Evolutionary conservation across 2,113 vertebrate species (phyloP).

Genomic region (Cavia porcellus): DNA sequence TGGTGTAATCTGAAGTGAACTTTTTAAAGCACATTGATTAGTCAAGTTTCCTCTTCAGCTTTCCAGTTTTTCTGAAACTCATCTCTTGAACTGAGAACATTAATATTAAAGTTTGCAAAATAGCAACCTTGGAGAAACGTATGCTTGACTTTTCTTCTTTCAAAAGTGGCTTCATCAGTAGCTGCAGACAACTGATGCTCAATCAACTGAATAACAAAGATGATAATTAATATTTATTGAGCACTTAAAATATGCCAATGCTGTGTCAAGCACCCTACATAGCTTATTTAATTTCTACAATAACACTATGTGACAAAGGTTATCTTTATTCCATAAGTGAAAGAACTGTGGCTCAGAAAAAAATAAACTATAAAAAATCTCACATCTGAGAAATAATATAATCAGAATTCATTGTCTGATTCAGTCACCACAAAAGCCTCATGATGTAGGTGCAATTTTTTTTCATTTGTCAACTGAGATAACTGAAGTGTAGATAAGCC

Average conservation of each 20-base stretch:
- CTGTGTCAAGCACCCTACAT: background rate
- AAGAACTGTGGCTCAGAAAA: background rate
- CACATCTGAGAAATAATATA: background rate
- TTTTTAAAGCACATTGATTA: conserved; percentile 69
- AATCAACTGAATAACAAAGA: conserved; percentile 36
- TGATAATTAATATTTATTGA: conserved; percentile 58
- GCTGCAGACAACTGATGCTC: background rate
- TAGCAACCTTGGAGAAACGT: conserved; percentile 24
- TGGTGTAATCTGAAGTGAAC: conserved; percentile 53
- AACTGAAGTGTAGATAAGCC: conserved; percentile 24
- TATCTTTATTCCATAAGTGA: background rate
- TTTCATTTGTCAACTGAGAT: background rate
- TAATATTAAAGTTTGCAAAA: conserved; percentile 74
- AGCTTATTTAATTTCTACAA: conserved; percentile 34
- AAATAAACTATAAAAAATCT: background rate
- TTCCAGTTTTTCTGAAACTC: conserved; percentile 64
- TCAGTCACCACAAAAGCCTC: background rate
- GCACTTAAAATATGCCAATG: background rate
- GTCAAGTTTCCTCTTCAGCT: conserved; percentile 74
- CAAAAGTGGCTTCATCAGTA: conserved; percentile 59
- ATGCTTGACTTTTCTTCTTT: conserved; percentile 53
- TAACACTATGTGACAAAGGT: background rate
- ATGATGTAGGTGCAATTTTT: background rate
- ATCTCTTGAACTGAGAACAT: conserved; percentile 60
- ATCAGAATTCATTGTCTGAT: background rate